These are phyloP conservation scores for Drosophila putrida DNA, from an alignment of 2,888 invertebrate species.

Conservation along the genomic window DNA sequence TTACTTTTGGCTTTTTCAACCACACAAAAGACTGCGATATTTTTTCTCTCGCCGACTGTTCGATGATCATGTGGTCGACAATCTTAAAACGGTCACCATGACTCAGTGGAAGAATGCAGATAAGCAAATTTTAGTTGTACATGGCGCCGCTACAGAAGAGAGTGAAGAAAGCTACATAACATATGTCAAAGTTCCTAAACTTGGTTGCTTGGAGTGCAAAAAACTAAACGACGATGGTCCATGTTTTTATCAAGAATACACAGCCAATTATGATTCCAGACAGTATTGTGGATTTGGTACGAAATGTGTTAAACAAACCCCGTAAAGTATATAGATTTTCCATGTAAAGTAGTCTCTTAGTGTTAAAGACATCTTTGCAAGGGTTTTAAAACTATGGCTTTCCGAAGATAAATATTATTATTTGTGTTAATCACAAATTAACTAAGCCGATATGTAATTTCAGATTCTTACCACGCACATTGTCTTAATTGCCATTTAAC, in stretches of 20 bases:
- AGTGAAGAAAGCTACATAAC: conserved; percentile 85
- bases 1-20: conserved; percentile 85
- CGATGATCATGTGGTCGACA: conserved; percentile 88
- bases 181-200: conserved; percentile 87
- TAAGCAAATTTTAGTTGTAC: conserved; percentile 87
- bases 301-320: too few relatives aligned
- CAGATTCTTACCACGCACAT: conserved; percentile 88
- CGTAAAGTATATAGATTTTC: too few relatives aligned
- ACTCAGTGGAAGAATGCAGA: conserved; percentile 88
- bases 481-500: conserved; percentile 96
- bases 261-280: too few relatives aligned
- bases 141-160: conserved; percentile 86
- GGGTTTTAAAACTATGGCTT: too few relatives aligned
- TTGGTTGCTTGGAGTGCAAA: conserved; percentile 88
- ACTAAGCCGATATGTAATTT: conserved; percentile 32
- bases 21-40: conserved; percentile 83
- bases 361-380: too few relatives aligned
- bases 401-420: too few relatives aligned
- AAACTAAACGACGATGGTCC: conserved; percentile 84
- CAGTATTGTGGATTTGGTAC: too few relatives aligned
- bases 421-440: not conserved
- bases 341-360: too few relatives aligned
- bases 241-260: conserved; percentile 63
- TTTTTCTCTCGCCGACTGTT: conserved; percentile 87
- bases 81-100: conserved; percentile 88